Base-by-base conservation (phyloP, 2,888 invertebrate genomes). In the Corythucha ciliata region DNA sequence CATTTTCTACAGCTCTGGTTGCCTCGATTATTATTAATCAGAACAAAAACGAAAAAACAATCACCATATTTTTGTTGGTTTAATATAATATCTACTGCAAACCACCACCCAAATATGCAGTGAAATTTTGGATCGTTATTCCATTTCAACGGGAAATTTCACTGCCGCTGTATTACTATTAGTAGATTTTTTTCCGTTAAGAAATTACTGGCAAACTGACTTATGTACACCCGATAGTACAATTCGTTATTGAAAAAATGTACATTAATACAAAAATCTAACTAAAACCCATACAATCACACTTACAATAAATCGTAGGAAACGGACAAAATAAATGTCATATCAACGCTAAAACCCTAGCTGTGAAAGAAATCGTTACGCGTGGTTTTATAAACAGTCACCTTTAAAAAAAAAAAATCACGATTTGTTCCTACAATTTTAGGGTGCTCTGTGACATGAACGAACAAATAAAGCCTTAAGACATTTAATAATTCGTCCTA, bases 51-150 rank as follows among this genome's bases (percentile, higher is more conserved):
- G 46, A 40, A 39, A 49, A 36, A 44, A 54, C 56, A 54, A 40
- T 52, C 54, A 57, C 56, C 56, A 57, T 52, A 39, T 48, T 39
- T 48, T 36, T n/a, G n/a, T n/a, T n/a, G n/a, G n/a, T n/a, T n/a
- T n/a, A n/a, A n/a, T n/a, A n/a, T n/a, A n/a, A n/a, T 51, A 57
- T 47, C 56, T 57, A 57, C 56, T 39, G 56, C 56, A 57, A 57
- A 54, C 56, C 56, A 52, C 56, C 56, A 57, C 56, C 56, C 56
- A 48, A 26, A 39, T 39, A 48, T 49, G 52, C 48, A 47, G 52
- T 45, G 45, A 54, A 57, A 33, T 51, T 54, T 50, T 29, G 20
- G 22, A 16, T 39, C 33, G 18, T 34, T 20, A 24, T 26, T 6
- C 26, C 12, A 41, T 22, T 40, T 26, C 21, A 36, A 34, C 25